Conservation (phyloP, 92 coral and sea anemone species). For the Phenganax stokvisi region DNA sequence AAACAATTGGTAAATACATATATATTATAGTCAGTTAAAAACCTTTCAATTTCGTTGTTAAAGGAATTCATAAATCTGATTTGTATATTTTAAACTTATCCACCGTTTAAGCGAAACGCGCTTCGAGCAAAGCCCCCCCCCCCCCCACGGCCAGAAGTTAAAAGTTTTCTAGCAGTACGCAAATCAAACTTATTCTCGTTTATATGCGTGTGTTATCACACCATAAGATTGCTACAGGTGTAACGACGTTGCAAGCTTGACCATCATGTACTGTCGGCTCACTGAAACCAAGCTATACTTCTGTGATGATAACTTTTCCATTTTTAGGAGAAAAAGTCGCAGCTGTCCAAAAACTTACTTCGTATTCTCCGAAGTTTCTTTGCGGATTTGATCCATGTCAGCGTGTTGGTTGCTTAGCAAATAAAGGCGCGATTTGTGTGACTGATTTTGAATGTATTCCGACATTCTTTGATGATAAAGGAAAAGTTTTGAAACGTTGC, state of each 20-base stretch:
- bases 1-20: no score
- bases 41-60: neutral
- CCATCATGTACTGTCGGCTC: no score
- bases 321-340: slow-evolving; percentile 2
- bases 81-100: neutral
- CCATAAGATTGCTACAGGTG: no score
- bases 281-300: no score
- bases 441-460: slow-evolving; percentile 65
- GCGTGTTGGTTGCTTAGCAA: slow-evolving; percentile 55
- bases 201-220: neutral
- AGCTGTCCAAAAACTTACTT: slow-evolving; percentile 33
- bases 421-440: slow-evolving; percentile 50
- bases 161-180: no score
- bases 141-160: slow-evolving; percentile 23
- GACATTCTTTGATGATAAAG: slow-evolving; percentile 52
- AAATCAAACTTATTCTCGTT: no score
- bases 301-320: no score
- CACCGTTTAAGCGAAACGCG: no score
- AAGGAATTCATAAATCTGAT: slow-evolving; percentile 30
- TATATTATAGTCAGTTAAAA: no score
- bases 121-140: no score
- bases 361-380: slow-evolving; percentile 40
- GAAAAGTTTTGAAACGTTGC: slow-evolving; percentile 47
- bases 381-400: slow-evolving; percentile 69
- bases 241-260: no score